These are phyloP conservation scores for Ceriagrion tenellum DNA, from an alignment of 2,888 invertebrate genomes.

Conservation along the genomic window DNA sequence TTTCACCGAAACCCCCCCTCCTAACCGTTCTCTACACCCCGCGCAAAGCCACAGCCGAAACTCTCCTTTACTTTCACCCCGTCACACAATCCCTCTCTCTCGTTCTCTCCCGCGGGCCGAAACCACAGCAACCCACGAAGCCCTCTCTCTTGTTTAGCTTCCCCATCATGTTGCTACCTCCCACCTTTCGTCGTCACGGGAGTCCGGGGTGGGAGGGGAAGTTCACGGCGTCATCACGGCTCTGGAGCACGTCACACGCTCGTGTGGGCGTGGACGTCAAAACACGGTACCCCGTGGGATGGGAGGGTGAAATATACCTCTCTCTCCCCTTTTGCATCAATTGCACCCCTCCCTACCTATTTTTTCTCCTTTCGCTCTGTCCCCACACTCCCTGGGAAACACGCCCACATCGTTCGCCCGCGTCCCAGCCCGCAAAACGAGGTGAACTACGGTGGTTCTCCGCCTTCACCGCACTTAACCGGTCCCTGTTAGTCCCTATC, in stretches of 20 bases:
- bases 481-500: no score
- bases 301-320: background rate
- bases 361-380: background rate
- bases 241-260: background rate
- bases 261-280: background rate
- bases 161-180: background rate
- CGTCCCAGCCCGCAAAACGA: no score
- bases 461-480: no score
- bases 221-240: background rate
- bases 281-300: background rate
- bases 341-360: background rate
- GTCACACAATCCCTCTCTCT: background rate
- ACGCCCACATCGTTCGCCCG: background rate
- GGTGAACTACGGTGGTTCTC: no score
- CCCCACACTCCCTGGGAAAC: background rate
- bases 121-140: background rate
- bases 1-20: background rate
- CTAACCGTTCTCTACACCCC: background rate
- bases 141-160: background rate
- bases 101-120: background rate
- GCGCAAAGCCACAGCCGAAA: background rate
- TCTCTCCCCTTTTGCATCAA: background rate
- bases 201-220: background rate
- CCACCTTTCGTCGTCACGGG: background rate
- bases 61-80: background rate